These are phyloP conservation scores for Hypolimnas misippus DNA, from an alignment of 2,888 invertebrate species.

Conservation along the genomic window DNA sequence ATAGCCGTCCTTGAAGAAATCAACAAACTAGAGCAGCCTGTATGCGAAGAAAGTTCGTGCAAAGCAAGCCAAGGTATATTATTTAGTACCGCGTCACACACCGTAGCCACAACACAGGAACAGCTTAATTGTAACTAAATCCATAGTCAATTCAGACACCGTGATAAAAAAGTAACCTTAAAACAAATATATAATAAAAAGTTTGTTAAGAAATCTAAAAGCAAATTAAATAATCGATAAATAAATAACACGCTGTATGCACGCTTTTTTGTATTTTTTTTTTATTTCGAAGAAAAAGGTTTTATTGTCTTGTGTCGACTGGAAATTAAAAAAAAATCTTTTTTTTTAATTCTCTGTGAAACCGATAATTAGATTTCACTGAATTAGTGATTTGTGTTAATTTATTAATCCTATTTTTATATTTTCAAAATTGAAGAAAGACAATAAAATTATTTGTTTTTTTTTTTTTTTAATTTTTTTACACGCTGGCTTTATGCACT, in stretches of 20 bases:
- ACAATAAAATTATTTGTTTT: neutral
- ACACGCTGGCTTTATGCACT: neutral
- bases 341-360: too few relatives aligned
- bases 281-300: neutral
- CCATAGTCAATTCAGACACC: constrained; percentile 50
- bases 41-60: constrained; percentile 55
- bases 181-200: constrained; percentile 43
- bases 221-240: constrained; percentile 19
- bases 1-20: constrained; percentile 7
- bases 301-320: constrained; percentile 2
- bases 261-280: constrained; percentile 26
- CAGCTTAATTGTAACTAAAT: constrained; percentile 48
- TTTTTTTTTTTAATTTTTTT: neutral
- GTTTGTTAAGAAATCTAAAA: constrained; percentile 17
- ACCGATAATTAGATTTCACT: too few relatives aligned
- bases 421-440: too few relatives aligned
- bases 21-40: constrained; percentile 43
- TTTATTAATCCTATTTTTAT: too few relatives aligned
- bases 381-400: too few relatives aligned
- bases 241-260: constrained; percentile 34
- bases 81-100: constrained; percentile 58
- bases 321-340: neutral
- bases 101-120: constrained; percentile 48
- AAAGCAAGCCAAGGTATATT: constrained; percentile 50
- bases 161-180: constrained; percentile 49